Base-by-base conservation (phyloP, 2,113 vertebrate species). In the Nesogale talazaci region DNA sequence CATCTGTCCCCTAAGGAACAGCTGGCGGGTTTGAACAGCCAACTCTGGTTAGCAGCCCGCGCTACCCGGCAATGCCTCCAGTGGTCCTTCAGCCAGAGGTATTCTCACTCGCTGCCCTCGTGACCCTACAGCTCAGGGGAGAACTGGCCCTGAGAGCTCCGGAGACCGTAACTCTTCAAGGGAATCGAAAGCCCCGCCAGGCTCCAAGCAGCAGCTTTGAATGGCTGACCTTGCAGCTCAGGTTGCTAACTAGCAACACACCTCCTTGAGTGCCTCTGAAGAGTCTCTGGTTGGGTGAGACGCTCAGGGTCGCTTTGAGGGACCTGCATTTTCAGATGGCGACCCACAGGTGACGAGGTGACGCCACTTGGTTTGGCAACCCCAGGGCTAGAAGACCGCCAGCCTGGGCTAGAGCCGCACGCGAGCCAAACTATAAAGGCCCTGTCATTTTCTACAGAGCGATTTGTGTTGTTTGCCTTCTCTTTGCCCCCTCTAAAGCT, bases 401-500 rank as follows among this genome's bases (percentile, higher is more conserved):
- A 84, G 31, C 16, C 9, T 6, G 15, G 59, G 6, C 77, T 27
- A 14, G 0, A 59, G 38, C 76, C 72, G 59, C 83, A 74, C 76
- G 40, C n/a, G 25, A 94, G 77, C 61, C 61, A 74, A 87, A 57
- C 42, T 19, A n/a, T n/a, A 69, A 81, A 79, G 69, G 29, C 42
- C 67, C 84, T 57, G 25, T 76, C 22, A 31, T 72, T 63, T 79
- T 89, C 74, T 91, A 82, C 92, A 91, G 36, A 52, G 9, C 9
- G 46, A 52, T 52, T 52, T 52, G 46, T 52, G 14, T 52, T 52
- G 17, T 86, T 2, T 69, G 22, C 25, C 40, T 82, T 84, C 65
- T 52, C 69, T 38, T 46, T 67, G 59, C 16, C 23, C 25, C 79
- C 36, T 61, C 19, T 52, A 36, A 20, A 10, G 34, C 36, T 17